These are phyloP conservation scores for Pangasius larnaudii DNA, from an alignment of 2,797 vertebrate genomes.

Conservation along the genomic window DNA sequence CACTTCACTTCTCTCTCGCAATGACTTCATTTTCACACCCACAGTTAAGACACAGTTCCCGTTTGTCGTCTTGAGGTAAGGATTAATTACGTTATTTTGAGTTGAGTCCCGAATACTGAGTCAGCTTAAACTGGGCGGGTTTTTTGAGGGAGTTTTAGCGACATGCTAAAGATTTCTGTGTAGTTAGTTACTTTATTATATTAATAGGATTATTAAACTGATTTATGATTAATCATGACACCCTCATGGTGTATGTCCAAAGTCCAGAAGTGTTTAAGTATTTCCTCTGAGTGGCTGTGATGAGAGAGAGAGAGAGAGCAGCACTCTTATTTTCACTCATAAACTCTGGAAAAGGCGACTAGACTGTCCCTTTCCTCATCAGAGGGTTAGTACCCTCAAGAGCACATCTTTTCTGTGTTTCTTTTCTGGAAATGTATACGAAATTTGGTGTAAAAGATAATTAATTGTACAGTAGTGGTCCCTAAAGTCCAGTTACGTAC, in stretches of 20 bases:
- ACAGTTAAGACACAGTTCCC: not conserved
- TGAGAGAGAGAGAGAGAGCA: not conserved
- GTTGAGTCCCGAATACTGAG: not conserved
- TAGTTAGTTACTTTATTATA: not conserved
- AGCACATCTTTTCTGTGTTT: not conserved
- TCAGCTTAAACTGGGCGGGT: not conserved
- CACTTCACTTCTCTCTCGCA: not conserved
- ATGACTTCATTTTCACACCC: not conserved
- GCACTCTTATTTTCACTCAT: not conserved
- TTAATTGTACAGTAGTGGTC: not conserved
- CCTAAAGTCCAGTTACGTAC: not conserved
- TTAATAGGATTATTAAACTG: not conserved
- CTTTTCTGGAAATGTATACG: not conserved
- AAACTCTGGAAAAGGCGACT: not conserved
- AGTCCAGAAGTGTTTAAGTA: not conserved
- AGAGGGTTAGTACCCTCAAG: not conserved
- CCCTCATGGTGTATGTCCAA: not conserved
- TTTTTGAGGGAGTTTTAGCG: not conserved
- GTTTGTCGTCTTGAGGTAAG: conserved; percentile 23
- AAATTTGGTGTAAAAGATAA: not conserved
- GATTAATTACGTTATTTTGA: not conserved
- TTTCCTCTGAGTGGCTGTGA: not conserved
- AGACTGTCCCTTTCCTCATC: not conserved
- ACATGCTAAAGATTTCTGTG: not conserved
- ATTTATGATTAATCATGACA: not conserved